A percentile compares a stretch with the other conserved stretches of the same genome.
These are phyloP conservation scores for Notocelia uddmanniana DNA, from an alignment of 2,888 invertebrate genomes.

Conservation along the genomic window DNA sequence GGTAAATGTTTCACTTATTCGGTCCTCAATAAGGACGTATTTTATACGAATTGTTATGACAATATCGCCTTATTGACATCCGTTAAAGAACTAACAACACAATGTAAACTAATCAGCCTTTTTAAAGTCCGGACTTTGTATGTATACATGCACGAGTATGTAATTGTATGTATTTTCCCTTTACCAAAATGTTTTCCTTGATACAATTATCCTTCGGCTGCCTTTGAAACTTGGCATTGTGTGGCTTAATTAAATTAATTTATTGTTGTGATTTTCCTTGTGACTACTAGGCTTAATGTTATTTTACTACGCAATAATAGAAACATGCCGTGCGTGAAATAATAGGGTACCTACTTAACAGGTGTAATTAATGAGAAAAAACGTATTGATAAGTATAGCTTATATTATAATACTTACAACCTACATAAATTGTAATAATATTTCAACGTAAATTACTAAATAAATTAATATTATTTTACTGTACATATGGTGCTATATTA, in stretches of 20 bases:
- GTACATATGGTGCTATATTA: too few species aligned
- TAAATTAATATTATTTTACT: too few species aligned
- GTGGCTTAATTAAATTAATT: background rate
- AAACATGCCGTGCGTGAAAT: constrained; percentile 1
- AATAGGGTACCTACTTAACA: too few species aligned
- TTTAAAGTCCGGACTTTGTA: background rate
- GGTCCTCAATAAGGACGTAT: too few species aligned
- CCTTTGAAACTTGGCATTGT: constrained; percentile 1
- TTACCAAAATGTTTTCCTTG: background rate
- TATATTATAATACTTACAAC: too few species aligned
- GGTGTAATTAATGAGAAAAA: too few species aligned
- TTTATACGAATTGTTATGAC: background rate
- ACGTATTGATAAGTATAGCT: too few species aligned
- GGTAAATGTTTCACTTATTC: background rate
- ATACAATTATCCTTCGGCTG: background rate
- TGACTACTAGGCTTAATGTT: background rate
- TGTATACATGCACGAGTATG: background rate
- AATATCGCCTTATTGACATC: background rate
- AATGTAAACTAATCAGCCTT: constrained; percentile 5
- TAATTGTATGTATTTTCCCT: background rate
- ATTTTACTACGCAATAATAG: background rate
- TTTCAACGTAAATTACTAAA: too few species aligned
- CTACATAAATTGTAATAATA: too few species aligned
- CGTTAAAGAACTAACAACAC: background rate
- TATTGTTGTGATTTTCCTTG: background rate